Evolutionary conservation across 1,140 invertebrate genomes (phyloP), one percentile per base, ranked within the genome.

Genomic region (Sycobia sp.): DNA sequence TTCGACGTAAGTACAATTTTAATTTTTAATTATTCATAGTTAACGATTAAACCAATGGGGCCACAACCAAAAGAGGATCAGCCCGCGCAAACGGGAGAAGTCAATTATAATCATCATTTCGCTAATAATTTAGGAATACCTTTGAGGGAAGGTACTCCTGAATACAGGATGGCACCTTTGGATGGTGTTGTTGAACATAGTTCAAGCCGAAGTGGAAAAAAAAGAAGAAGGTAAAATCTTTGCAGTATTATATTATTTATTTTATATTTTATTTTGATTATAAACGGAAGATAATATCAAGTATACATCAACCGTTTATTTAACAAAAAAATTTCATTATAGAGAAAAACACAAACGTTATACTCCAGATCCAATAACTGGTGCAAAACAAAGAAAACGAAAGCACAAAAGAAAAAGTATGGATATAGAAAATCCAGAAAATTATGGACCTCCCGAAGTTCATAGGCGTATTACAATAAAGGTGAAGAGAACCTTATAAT

Each of bases 381-480:
- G 81, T 1, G 50, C 75, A 1, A 82, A 82, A 62, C 81, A 82
- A 60, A 71, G 78, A 8, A 83, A 82, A 64, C 71, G 76, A 2
- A 82, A 82, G 47, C 80, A 81, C 50, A 82, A 81, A 76, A 89
- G 91, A 81, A 91, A 90, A 76, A 88, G 85, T 60, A 82, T 89
- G 25, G 88, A 91, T 72, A 74, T 86, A 41, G 88, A 89, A 65
- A 84, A 83, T 76, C 83, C 82, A 44, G 86, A 88, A 29, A 55
- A 65, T 55, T 83, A 72, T 50, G 53, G 69, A 9, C 78, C 80
- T 49, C 86, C 71, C 44, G 84, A 73, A 80, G 79, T 75, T 60
- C 88, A 88, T 82, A 87, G 87, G 62, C 86, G 89, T 74, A 92
- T 92, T 29, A 90, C 88, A 32, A 90, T 91, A 60, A 91, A 90